phyloP scores from a whole-genome alignment of 2,888 invertebrate species.

The Aporophyla nigra region DNA sequence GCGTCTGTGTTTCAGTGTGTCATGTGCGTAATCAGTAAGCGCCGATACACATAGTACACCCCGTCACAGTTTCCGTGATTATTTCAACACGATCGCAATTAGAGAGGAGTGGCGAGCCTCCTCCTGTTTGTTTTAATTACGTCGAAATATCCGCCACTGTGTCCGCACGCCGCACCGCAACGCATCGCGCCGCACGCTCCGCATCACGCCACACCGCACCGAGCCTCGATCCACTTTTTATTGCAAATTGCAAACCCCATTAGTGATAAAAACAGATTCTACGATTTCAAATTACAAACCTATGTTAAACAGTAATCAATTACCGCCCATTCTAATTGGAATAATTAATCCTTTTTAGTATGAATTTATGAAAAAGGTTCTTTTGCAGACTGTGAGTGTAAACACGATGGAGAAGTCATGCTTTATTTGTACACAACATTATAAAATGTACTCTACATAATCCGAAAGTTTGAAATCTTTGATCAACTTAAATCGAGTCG shows the following conservation, averaged over 20 bases:
- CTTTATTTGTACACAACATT: neutral
- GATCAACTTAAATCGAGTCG: conserved; percentile 1
- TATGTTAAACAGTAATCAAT: conserved; percentile 60
- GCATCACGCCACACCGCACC: conserved; percentile 19
- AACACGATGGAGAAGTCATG: neutral
- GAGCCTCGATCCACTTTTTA: conserved; percentile 79
- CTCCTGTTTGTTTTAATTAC: conserved; percentile 91
- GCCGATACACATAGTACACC: conserved; percentile 72
- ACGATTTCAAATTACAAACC: conserved; percentile 72
- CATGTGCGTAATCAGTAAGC: conserved; percentile 65
- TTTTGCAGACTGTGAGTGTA: conserved; percentile 4
- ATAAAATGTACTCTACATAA: neutral
- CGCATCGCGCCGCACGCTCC: conserved; percentile 35
- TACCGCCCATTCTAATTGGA: conserved; percentile 64
- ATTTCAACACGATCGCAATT: conserved; percentile 89
- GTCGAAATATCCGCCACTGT: conserved; percentile 83
- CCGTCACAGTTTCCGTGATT: conserved; percentile 85
- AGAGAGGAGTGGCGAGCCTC: conserved; percentile 88
- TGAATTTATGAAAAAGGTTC: conserved; percentile 17
- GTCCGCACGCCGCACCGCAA: conserved; percentile 70
- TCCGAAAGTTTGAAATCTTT: conserved; percentile 10
- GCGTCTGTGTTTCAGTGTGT: conserved; percentile 47
- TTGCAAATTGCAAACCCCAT: conserved; percentile 86
- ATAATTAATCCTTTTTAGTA: conserved; percentile 34
- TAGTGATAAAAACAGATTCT: conserved; percentile 82